These are phyloP conservation scores for Lepilemur ruficaudatus DNA, from an alignment of 2,797 vertebrate genomes.

Conservation along the genomic window DNA sequence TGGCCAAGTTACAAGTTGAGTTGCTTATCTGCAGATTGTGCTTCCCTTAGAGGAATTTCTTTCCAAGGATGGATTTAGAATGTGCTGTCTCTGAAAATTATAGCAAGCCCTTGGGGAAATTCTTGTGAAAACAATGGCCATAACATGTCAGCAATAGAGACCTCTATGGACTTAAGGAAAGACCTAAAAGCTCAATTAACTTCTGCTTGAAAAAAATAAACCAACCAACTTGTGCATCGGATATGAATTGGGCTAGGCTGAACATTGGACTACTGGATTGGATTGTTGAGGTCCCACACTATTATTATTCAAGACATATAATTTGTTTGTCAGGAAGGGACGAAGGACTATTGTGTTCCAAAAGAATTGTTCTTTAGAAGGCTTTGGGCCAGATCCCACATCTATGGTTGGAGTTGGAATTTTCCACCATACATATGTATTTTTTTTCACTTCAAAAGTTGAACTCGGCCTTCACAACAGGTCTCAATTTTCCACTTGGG, in stretches of 20 bases:
- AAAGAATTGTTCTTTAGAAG: background rate
- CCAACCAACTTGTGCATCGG: background rate
- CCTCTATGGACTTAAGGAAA: background rate
- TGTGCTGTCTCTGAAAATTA: slow-evolving; percentile 54
- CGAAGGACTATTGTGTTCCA: background rate
- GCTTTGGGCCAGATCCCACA: background rate
- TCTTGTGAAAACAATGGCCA: slow-evolving; percentile 42
- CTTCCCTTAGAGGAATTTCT: slow-evolving; percentile 17
- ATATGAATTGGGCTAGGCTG: slow-evolving; percentile 1
- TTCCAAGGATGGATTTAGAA: slow-evolving; percentile 49
- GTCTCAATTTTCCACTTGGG: background rate
- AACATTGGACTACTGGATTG: background rate
- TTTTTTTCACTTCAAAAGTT: background rate
- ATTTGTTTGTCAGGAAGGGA: background rate
- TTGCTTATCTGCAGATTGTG: slow-evolving; percentile 29
- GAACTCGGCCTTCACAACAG: background rate
- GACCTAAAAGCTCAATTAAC: slow-evolving; percentile 43
- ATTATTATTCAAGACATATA: background rate
- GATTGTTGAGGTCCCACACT: background rate
- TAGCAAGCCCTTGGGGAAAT: background rate
- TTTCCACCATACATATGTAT: background rate
- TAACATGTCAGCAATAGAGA: background rate
- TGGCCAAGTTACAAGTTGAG: background rate
- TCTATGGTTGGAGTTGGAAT: background rate
- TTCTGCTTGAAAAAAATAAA: background rate